Base-by-base conservation (phyloP, 2,888 invertebrate genomes). In the Tethea ocularis region DNA sequence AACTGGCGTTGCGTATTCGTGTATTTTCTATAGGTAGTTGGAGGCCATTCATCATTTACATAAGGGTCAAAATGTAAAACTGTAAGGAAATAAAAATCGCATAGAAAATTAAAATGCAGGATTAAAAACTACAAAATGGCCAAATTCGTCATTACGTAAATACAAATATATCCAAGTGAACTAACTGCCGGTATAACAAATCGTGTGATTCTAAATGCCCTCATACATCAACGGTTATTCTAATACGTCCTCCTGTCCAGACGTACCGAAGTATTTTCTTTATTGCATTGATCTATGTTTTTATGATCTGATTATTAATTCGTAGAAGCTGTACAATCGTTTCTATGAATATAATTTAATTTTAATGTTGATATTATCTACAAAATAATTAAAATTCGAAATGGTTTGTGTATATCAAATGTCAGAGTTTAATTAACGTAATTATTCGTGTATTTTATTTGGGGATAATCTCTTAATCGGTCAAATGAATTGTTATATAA, bases 361-460 rank as follows among this genome's bases (percentile, higher is more conserved):
- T 13, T 33, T 26, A 53, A n/a, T 33, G 33, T n/a, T 33, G 53
- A 52, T 22, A 23, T 20, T 24, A 15, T 52, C 52, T 24, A 53
- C 6, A 29, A 13, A 33, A n/a, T 53, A 53, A 53, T 53, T n/a
- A n/a, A 53, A 53, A 41, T 38, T 56, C 15, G 38, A 55, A 61
- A 52, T 56, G 51, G 52, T 41, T 55, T 61, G 55, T 46, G 52
- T 57, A 20, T 54, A 54, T 24, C 56, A 36, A 61, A 36, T 46
- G 46, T 20, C 20, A 10, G 46, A 20, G 1, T 46, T 46, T 46
- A 10, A 46, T 46, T 46, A 20, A 46, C 20, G 17, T 46, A 46
- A 46, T 46, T 20, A 46, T 46, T 46, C 41, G 5, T 46, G 17
- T 46, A 46, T 20, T 6, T 17, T 41, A 41, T 41, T 41, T 41